Evolutionary conservation across 53 echinoderm and acorn worm species (phyloP).

Genomic region (Hippasteria phrygiana): DNA sequence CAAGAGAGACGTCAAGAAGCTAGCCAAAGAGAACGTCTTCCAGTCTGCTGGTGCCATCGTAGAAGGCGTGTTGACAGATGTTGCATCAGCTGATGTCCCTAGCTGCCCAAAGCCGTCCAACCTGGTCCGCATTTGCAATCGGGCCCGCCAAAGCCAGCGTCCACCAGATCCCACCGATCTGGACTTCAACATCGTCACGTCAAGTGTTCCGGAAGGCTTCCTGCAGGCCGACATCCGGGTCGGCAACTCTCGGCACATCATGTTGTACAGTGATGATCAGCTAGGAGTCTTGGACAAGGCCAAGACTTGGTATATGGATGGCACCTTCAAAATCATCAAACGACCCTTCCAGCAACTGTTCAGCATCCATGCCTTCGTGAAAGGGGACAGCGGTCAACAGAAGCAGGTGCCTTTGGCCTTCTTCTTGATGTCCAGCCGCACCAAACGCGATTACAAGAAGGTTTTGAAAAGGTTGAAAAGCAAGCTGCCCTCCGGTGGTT

Average conservation of each 20-base stretch:
- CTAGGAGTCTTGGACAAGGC: conserved; percentile 48
- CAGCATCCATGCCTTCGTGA: conserved; percentile 68
- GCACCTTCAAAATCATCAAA: conserved; percentile 70
- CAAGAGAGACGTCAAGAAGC: neutral
- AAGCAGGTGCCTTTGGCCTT: conserved; percentile 78
- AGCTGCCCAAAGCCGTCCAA: conserved; percentile 36
- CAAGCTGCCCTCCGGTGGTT: no score
- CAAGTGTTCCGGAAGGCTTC: conserved; percentile 20
- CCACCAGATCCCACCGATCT: conserved; percentile 54
- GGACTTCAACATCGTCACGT: conserved; percentile 38
- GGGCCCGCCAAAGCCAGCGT: conserved; percentile 23
- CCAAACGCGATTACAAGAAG: conserved; percentile 66
- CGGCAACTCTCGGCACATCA: conserved; percentile 32
- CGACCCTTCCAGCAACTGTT: conserved; percentile 70
- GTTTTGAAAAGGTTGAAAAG: no score
- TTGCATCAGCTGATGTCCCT: no score
- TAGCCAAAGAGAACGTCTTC: neutral
- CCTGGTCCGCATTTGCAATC: conserved; percentile 38
- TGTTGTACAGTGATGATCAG: conserved; percentile 47
- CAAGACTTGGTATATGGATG: conserved; percentile 74
- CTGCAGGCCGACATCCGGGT: conserved; percentile 54
- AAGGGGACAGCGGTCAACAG: conserved; percentile 10
- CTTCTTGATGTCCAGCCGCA: conserved; percentile 68
- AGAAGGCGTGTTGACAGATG: neutral
- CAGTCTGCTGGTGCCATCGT: conserved; percentile 15